Conservation (phyloP, 2,113 vertebrate genomes). For the Acanthisitta chloris region DNA sequence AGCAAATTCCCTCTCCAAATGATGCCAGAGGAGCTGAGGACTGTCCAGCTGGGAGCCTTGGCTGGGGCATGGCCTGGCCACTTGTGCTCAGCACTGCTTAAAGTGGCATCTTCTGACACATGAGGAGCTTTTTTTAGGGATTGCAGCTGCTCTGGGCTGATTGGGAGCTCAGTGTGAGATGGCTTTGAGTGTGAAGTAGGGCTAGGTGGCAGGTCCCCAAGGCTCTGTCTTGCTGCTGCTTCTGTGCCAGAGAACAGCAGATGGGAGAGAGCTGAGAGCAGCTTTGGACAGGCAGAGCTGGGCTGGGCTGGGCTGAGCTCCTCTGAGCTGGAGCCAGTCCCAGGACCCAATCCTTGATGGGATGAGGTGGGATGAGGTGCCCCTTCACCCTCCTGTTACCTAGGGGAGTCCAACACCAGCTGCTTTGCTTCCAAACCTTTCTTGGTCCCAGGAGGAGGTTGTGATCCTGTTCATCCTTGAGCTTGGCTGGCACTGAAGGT, state of each 20-base stretch:
- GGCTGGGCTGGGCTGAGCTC: neutral
- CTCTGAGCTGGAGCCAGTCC: neutral
- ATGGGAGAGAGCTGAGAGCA: neutral
- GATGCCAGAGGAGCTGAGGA: neutral
- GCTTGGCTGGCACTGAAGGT: neutral
- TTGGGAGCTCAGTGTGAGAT: neutral
- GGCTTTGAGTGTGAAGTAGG: neutral
- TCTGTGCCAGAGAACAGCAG: conserved; percentile 14
- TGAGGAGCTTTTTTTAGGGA: neutral
- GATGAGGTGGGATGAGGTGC: neutral
- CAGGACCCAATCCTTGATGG: neutral
- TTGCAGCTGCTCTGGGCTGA: neutral
- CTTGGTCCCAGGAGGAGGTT: neutral
- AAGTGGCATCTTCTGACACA: neutral
- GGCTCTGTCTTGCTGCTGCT: neutral
- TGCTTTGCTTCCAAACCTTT: neutral
- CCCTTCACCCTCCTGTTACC: neutral
- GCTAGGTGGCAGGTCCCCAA: neutral
- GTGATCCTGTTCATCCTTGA: neutral
- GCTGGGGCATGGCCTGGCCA: neutral
- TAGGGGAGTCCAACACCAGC: neutral
- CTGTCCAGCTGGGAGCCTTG: neutral
- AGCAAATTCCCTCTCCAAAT: neutral
- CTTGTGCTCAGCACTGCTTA: neutral
- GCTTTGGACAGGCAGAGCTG: neutral